These are phyloP conservation scores for Ectemnius lituratus DNA, from an alignment of 2,888 invertebrate species.

Conservation along the genomic window DNA sequence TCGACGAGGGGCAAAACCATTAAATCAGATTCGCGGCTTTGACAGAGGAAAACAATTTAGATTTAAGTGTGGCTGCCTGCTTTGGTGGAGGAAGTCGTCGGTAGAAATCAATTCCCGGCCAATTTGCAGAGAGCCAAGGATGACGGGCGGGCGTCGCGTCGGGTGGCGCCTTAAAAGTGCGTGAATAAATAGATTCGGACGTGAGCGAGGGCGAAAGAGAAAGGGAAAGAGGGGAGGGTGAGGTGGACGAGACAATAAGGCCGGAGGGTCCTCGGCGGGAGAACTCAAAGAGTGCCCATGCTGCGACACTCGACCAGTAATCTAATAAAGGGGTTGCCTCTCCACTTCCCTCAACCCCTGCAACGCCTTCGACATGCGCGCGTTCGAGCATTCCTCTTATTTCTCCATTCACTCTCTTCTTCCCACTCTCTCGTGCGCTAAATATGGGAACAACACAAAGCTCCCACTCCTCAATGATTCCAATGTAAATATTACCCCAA, in stretches of 20 bases:
- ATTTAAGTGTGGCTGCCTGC: too few species aligned
- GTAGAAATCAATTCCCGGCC: constrained; percentile 72
- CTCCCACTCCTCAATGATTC: constrained; percentile 56
- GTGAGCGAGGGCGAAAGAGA: constrained; percentile 41
- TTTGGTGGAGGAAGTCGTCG: too few species aligned
- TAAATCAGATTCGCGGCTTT: background rate
- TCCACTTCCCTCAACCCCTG: constrained; percentile 54
- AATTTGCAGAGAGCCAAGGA: constrained; percentile 63
- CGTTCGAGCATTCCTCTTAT: constrained; percentile 40
- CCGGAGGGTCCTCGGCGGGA: constrained; percentile 65
- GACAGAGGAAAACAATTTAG: too few species aligned
- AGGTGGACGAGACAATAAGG: constrained; percentile 70
- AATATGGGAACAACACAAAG: background rate
- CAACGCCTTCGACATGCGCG: constrained; percentile 33
- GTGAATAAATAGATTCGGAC: constrained; percentile 74
- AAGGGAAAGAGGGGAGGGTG: constrained; percentile 19
- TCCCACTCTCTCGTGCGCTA: background rate
- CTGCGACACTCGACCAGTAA: constrained; percentile 73
- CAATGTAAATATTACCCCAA: constrained; percentile 70
- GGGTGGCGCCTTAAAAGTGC: constrained; percentile 70
- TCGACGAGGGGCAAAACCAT: background rate
- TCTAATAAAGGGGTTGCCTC: constrained; percentile 76
- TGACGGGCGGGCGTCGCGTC: constrained; percentile 6
- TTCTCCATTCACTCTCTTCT: constrained; percentile 25
- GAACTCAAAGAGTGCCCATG: constrained; percentile 66